Evolutionary conservation across 1,140 invertebrate genomes (phyloP), one percentile per base, ranked within the genome.

Genomic region (Orius laevigatus): DNA sequence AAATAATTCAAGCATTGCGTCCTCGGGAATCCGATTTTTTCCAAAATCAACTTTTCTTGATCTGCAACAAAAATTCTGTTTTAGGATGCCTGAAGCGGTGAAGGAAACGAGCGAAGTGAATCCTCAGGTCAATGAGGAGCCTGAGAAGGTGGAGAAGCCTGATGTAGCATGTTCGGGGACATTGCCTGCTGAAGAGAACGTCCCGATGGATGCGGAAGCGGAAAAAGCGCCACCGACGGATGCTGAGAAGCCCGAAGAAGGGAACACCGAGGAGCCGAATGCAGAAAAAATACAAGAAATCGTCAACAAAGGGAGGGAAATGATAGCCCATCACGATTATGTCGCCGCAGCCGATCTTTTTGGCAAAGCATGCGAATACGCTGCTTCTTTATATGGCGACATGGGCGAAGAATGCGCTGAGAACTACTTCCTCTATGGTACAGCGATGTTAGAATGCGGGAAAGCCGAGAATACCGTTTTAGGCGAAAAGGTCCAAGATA

Each of bases 401-500:
- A 70, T 74, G 9, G 76, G 75, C 1, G 73, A 79, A 54, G 79
- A 90, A 59, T 81, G 81, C 62, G 87, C 75, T 10, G 86, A 90
- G 43, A 79, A 81, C 9, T 91, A 91, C 63, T 76, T 85, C 51
- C 69, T 70, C 41, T 82, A 81, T 62, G 85, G 86, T 0, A 78
- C 79, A 60, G 76, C 88, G 3, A 65, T 94, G 3, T 66, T 93
- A 14, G 84, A 84, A 50, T 60, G 90, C 32, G 77, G 83, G 0
- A 70, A 88, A 57, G 75, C 81, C 57, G 87, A 94, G 59, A 74
- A 70, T 56, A 81, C 77, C 32, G 80, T 90, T 1, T 64, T 91
- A 3, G 86, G 82, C 4, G 68, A 63, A 19, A 70, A 66, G 50
- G 64, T 65, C 2, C 70, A 67, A 9, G 69, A 72, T 5, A 67